phyloP scores from a whole-genome alignment of 2,888 invertebrate genomes.

The Entomobrya proxima region DNA sequence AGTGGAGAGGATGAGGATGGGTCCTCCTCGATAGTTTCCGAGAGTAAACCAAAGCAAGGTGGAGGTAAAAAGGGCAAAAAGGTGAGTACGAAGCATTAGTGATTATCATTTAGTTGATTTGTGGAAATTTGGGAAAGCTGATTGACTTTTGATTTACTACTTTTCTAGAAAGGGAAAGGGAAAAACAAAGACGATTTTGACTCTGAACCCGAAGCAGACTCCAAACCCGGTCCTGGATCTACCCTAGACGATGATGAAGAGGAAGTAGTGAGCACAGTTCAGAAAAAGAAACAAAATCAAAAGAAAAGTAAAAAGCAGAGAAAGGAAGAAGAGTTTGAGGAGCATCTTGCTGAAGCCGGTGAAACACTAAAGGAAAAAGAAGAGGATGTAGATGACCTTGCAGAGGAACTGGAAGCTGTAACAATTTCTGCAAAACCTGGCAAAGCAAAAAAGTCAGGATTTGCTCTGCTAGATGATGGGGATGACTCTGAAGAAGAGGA shows the following conservation, averaged over 20 bases:
- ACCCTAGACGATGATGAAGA: constrained; percentile 50
- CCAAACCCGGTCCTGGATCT: constrained; percentile 11
- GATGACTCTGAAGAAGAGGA: constrained; percentile 64
- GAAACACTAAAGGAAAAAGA: not conserved
- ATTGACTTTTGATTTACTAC: too few species aligned
- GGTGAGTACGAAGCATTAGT: not conserved
- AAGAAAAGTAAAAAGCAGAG: constrained; percentile 51
- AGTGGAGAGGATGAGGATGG: constrained; percentile 44
- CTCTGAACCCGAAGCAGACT: constrained; percentile 47
- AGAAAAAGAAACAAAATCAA: constrained; percentile 41
- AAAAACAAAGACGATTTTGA: constrained; percentile 72
- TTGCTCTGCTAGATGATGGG: constrained; percentile 57
- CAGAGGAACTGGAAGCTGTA: constrained; percentile 30
- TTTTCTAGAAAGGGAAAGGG: constrained; percentile 16
- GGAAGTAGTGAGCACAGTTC: constrained; percentile 6
- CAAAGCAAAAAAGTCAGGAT: not conserved
- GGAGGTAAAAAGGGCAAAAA: constrained; percentile 55
- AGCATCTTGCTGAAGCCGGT: constrained; percentile 46
- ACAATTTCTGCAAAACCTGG: not conserved
- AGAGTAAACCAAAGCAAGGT: constrained; percentile 20
- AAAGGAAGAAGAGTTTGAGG: constrained; percentile 58
- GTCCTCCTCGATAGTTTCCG: not conserved
- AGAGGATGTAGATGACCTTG: constrained; percentile 17
- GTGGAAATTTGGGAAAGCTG: too few species aligned
- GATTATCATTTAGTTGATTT: not conserved